Percentiles rank a stretch among this genome's conserved stretches.
These are phyloP conservation scores for Aphelenchoides avenae DNA, from an alignment of 1,140 invertebrate genomes.

Conservation along the genomic window DNA sequence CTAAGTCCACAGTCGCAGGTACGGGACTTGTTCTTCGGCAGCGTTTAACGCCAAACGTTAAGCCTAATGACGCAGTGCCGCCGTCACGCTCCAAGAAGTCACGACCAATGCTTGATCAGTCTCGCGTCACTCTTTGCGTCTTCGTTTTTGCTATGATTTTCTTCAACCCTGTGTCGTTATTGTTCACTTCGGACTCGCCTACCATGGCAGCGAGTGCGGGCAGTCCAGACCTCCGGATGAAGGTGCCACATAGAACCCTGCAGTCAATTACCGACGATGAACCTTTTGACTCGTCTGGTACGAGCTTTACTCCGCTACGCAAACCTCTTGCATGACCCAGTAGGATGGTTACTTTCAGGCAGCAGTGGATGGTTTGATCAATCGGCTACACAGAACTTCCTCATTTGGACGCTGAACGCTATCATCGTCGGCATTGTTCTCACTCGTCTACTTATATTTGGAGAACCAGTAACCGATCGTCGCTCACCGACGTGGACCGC, in stretches of 20 bases:
- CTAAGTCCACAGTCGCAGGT: conserved; percentile 20
- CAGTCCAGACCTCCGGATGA: conserved; percentile 11
- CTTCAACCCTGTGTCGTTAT: conserved; percentile 36
- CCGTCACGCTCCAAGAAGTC: conserved; percentile 13
- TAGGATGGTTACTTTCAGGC: neutral
- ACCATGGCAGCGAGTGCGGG: neutral
- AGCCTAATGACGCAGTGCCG: neutral
- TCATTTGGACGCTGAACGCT: conserved; percentile 37
- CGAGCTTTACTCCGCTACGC: conserved; percentile 2
- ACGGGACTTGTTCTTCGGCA: conserved; percentile 1
- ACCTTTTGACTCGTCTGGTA: conserved; percentile 9
- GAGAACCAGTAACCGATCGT: conserved; percentile 42
- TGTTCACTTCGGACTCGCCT: conserved; percentile 17
- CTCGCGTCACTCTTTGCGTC: conserved; percentile 39
- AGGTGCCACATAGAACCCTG: conserved; percentile 25
- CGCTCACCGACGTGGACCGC: conserved; percentile 37
- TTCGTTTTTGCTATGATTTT: conserved; percentile 41
- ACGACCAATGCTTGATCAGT: conserved; percentile 26
- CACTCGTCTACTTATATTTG: conserved; percentile 36
- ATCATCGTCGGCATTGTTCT: conserved; percentile 37
- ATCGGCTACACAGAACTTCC: conserved; percentile 6
- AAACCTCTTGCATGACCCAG: neutral
- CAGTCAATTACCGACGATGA: conserved; percentile 16
- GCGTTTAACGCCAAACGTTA: neutral
- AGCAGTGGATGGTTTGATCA: conserved; percentile 4